phyloP scores from a whole-genome alignment of 37 sponge, comb jelly and placozoan genomes.

The Oscarella lobularis region DNA sequence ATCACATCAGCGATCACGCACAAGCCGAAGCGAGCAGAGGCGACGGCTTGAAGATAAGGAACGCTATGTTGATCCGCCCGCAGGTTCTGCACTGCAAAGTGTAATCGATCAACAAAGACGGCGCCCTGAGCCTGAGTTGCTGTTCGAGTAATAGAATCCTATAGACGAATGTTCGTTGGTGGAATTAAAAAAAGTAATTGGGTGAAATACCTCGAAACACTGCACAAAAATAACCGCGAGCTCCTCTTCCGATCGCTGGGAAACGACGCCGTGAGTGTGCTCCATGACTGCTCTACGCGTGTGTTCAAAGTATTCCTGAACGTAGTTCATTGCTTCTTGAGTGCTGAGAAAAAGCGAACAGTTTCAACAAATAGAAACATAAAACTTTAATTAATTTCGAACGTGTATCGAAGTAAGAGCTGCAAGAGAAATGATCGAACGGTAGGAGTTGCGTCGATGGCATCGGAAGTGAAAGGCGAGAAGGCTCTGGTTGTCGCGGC shows the following conservation, averaged over 20 bases:
- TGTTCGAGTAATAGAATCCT: too few relatives aligned
- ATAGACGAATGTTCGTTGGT: neutral
- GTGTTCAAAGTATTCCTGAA: neutral
- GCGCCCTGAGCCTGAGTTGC: too few relatives aligned
- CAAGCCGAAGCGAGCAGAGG: neutral
- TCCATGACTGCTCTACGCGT: neutral
- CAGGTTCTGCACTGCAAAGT: neutral
- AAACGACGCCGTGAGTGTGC: too few relatives aligned
- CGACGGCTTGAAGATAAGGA: neutral
- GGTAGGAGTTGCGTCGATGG: neutral
- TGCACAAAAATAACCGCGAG: conserved; percentile 54
- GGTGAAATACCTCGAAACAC: neutral
- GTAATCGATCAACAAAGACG: too few relatives aligned
- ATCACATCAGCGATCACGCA: neutral
- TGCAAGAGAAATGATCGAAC: neutral
- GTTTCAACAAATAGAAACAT: too few relatives aligned
- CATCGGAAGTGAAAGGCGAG: neutral
- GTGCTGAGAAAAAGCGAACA: neutral
- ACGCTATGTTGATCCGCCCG: neutral
- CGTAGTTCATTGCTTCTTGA: neutral
- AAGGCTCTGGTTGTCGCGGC: neutral
- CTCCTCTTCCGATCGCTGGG: conserved; percentile 38
- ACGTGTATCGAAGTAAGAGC: neutral
- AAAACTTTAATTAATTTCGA: neutral
- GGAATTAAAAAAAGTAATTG: neutral